Evolutionary conservation across 2,113 vertebrate genomes (phyloP).

Genomic region (Lophura nycthemera): DNA sequence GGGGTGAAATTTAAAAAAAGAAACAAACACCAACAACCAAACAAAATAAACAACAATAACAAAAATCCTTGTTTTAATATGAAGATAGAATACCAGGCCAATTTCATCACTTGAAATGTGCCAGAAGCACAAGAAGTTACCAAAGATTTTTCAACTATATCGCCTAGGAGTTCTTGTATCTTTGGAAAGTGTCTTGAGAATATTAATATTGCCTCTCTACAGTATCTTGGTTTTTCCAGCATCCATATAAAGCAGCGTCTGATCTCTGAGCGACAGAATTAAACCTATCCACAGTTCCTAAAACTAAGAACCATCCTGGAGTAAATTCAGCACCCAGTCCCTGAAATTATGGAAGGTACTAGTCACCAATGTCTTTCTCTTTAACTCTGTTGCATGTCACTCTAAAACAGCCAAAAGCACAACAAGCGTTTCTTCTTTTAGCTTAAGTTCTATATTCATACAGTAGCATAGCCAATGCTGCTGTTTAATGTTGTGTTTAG

Average conservation of each 20-base stretch:
- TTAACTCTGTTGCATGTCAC: not conserved
- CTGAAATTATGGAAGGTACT: not conserved
- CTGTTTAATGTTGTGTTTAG: not conserved
- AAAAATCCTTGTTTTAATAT: not conserved
- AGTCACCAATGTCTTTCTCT: not conserved
- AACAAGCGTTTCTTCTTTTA: not conserved
- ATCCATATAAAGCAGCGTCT: not conserved
- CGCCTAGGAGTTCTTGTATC: accelerated
- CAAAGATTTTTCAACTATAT: not conserved
- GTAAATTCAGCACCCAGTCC: not conserved
- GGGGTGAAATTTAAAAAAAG: not conserved
- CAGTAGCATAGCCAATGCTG: not conserved
- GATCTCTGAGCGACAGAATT: not conserved
- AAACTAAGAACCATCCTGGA: not conserved
- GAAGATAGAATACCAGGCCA: not conserved
- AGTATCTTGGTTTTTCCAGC: not conserved
- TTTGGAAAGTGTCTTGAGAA: not conserved
- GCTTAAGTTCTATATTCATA: not conserved
- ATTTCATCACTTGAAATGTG: not conserved
- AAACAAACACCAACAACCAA: too few relatives aligned
- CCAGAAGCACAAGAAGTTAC: not conserved
- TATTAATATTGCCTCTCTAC: not conserved
- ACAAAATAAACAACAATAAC: not conserved
- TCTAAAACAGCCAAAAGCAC: not conserved
- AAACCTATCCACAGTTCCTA: not conserved